Base-by-base conservation (phyloP, 1,140 invertebrate species). In the Ptiloglossa arizonensis region DNA sequence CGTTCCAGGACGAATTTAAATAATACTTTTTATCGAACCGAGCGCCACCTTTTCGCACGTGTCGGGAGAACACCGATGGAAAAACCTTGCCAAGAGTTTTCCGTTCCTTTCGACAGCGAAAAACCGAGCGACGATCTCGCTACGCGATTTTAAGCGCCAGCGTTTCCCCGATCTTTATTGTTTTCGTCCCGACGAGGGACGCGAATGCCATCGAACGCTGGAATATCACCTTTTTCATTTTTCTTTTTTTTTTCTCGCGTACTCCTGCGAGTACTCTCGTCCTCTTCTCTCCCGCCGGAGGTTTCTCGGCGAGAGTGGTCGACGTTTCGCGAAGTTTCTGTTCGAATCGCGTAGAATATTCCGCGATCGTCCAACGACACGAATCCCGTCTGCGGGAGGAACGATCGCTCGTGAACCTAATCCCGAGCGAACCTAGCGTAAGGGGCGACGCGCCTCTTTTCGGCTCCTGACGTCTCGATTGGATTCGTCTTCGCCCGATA, bases 91-190 rank as follows among this genome's bases (percentile, higher is more conserved):
- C n/a, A n/a, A n/a, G n/a, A n/a, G n/a, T n/a, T n/a, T 27, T n/a
- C 27, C 29, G n/a, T 17, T 44, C 38, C 8, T 17, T 24, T 17
- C 13, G 8, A 6, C n/a, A 24, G 35, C 13, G 9, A 56, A 69
- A 38, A 27, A 54, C 19, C 60, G 22, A 19, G 38, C 3, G 41
- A 41, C 19, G 24, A 56, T 59, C 6, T 24, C 38, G 15, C 5
- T 15, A 32, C 27, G 11, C n/a, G 54, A 59, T 29, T 71, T 48
- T 19, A 60, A 32, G 38, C 1, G 22, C 52, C 24, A 35, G 52
- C 8, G 29, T 35, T n/a, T 38, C n/a, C 52, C 24, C 52, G 38
- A 70, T 70, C 35, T n/a, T 70, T 70, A 57, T 71, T 60, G 41
- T 60, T 60, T 19, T 24, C 4, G 35, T 3, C 15, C 22, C 60